Evolutionary conservation across 1,140 invertebrate genomes (phyloP), one percentile per base, ranked within the genome.

Genomic region (Cardiocondyla obscurior): DNA sequence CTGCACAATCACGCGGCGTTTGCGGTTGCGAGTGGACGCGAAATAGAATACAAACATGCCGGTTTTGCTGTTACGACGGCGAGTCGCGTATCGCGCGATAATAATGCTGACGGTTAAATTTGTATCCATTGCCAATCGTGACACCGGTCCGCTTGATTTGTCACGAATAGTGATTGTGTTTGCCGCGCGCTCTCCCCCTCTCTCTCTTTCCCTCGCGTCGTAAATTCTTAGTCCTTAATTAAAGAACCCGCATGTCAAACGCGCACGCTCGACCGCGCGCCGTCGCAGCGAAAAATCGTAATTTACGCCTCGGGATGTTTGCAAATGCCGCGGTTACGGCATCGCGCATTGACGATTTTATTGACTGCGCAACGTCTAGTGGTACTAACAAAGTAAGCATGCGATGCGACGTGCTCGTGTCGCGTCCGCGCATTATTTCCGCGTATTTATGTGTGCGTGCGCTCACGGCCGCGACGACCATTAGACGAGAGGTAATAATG

Each of bases 401-500:
- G 60, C 58, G 33, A 62, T 14, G n/a, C 64, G 64, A 57, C 36
- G 77, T 19, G 44, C 33, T 39, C 36, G 46, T 62, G n/a, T 36
- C 57, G 33, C 44, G 46, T 36, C 57, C 39, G 57, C 28, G 57
- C 58, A 51, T 77, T 53, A 65, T 67, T 69, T 39, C 36, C 62
- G 44, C 28, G 44, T 67, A 67, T 77, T 67, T 60, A 55, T 58
- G 33, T 25, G 81, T 60, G 79, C 53, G 39, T 70, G 82, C 87
- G 85, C 77, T 87, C 85, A 90, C 72, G 90, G 89, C 84, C 85
- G 85, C 85, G 84, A 46, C 87, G 88, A 88, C 85, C 90, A 90
- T 91, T 87, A 88, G 82, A 83, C 89, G 85, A 84, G 90, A 91
- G 90, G 91, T 92, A 94, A 93, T 93, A 93, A 93, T 92, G 92